These are phyloP conservation scores for Sterna hirundo DNA, from an alignment of 2,113 vertebrate species.

Conservation along the genomic window DNA sequence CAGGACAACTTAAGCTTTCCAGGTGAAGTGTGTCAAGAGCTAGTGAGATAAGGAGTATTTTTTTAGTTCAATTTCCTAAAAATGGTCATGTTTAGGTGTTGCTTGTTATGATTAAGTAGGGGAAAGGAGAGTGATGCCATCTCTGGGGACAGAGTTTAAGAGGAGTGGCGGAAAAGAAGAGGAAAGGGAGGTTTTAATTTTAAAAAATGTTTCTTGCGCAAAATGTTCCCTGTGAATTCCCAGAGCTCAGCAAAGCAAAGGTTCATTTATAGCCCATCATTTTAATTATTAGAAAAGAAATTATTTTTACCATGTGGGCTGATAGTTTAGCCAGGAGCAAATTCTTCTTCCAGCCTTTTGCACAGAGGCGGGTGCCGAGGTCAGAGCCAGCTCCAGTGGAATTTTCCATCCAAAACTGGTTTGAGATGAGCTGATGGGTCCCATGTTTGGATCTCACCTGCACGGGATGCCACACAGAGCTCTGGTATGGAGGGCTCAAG, in stretches of 20 bases:
- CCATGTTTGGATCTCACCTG: background rate
- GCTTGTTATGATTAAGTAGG: background rate
- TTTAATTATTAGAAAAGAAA: conserved; percentile 61
- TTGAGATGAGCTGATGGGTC: background rate
- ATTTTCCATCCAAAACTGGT: conserved; percentile 5
- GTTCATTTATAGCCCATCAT: conserved; percentile 19
- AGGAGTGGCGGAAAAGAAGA: background rate
- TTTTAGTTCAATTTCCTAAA: background rate
- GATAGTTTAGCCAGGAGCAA: conserved; percentile 39
- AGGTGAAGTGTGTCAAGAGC: background rate
- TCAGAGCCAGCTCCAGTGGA: background rate
- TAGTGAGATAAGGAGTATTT: background rate
- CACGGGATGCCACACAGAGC: background rate
- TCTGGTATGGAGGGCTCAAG: background rate
- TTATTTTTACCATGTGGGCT: conserved; percentile 26
- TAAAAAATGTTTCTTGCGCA: conserved; percentile 23
- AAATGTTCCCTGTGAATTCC: conserved; percentile 29
- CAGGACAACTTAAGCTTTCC: background rate
- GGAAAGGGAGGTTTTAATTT: conserved; percentile 21
- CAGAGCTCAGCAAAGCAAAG: background rate
- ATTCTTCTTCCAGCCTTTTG: background rate
- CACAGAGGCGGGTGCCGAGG: background rate
- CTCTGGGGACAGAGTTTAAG: background rate
- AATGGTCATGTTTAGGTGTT: background rate
- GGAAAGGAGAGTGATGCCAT: background rate